Base-by-base conservation (phyloP, 2,113 vertebrate species). In the Cephalopterus ornatus region DNA sequence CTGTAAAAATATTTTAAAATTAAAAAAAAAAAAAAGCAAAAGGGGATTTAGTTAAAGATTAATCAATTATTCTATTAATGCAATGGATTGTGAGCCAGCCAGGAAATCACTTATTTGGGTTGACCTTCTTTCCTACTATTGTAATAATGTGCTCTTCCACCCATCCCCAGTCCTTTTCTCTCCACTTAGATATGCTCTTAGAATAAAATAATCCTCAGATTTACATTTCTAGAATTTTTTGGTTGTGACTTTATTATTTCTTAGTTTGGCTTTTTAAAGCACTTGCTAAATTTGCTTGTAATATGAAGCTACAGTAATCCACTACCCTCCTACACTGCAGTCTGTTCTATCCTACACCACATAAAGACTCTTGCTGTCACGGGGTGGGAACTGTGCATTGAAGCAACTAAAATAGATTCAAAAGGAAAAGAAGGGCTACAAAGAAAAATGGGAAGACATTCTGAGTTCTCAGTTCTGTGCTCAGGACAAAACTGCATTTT, bases 261-360 rank as follows among this genome's bases (percentile, higher is more conserved):
- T 96, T 93, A 59, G 58, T 66, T 84, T 91, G 80, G 28, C 63
- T 95, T 96, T 96, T 91, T 92, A 68, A 95, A 97, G 66, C 70
- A 55, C 49, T 96, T 95, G 67, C 92, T 97, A 95, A 93, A 95
- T 92, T 88, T 88, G 37, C 84, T 77, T 85, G 32, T 41, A 79
- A 77, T 88, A 56, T 49, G 77, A 95, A 81, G 86, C 84, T 91
- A 49, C 92, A 91, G 86, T 72, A 91, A 95, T 97, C 73, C 76
- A 85, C 86, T 12, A 5, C 85, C 95, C 93, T 92, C 96, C 96
- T 79, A 96, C 93, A 87, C 83, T 85, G 73, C 90, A 95, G 90
- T 94, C 94, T 97, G 96, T 94, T 97, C 81, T 82, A 95, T 65
- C 75, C 63, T 94, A 70, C 83, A 56, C 61, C 37, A 82, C 73